Base-by-base conservation (phyloP, 35 echinoderm and acorn worm species). In the Ophioderma brevispina region DNA sequence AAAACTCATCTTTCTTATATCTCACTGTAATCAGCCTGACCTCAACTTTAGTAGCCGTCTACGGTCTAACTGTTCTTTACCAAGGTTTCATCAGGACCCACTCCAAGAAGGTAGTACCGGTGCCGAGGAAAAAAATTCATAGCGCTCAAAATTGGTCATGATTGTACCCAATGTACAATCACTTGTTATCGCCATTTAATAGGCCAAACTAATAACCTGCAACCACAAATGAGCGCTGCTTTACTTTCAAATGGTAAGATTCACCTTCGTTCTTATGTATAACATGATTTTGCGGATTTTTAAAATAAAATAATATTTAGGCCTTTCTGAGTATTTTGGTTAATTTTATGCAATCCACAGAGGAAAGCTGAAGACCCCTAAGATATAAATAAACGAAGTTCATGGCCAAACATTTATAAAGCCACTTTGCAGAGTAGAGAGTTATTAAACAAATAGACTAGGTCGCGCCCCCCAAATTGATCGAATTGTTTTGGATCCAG, bases 11-110 rank as follows among this genome's bases (percentile, higher is more conserved):
- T 39, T 91, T 36, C 75, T 35, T 91, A 42, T 91, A 91, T 55
- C 82, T 91, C 1, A 85, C 64, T 17, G 31, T 17, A 0, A 49
- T 85, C 75, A 85, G 70, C 37, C 34, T 91, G 13, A 81, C 39
- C 4, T 91, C 90, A 21, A 85, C 90, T 2, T 81, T 91, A 23
- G 39, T 84, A 13, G 90, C 64, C 4, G 82, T 91, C 38, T 91
- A 91, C 76, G 90, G 81, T 0, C 55, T 91, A 33, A 85, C 90
- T 1, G 82, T 91, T 35, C 77, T 91, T 35, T 85, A 91, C n/a
- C 75, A 84, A 85, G 31, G 90, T 81, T 8, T 52, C 90, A 1
- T 3, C 33, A 43, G 70, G 18, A 37, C n/a, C 70, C 35, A 11
- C 90, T 91, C 40, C n/a, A n/a, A n/a, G n/a, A n/a, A 59, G 32